A percentile compares a stretch with the other conserved stretches of the same genome.
phyloP scores from a whole-genome alignment of 2,113 vertebrate species.

The Stictonetta naevosa region DNA sequence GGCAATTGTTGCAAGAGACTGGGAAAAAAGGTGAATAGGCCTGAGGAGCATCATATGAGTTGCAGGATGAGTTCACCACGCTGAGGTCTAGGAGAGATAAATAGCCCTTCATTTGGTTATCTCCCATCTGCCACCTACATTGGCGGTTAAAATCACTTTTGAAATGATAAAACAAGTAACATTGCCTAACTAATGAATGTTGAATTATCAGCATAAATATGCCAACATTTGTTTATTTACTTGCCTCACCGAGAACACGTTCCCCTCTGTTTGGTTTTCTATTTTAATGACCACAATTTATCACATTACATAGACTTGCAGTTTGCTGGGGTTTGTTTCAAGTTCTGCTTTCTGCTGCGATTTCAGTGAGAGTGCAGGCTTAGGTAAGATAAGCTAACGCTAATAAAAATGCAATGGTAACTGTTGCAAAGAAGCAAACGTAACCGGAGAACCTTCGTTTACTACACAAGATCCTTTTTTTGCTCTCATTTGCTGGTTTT shows the following conservation, averaged over 20 bases:
- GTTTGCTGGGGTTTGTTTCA: constrained; percentile 18
- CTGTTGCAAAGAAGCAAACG: neutral
- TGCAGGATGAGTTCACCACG: accelerated
- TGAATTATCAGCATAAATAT: constrained; percentile 26
- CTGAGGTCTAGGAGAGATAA: constrained; percentile 12
- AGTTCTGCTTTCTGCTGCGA: neutral
- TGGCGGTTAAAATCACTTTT: constrained; percentile 15
- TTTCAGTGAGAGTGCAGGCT: neutral
- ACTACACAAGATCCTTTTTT: neutral
- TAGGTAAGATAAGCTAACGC: neutral
- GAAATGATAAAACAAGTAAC: constrained; percentile 28
- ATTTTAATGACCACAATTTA: constrained; percentile 52
- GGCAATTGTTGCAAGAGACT: neutral
- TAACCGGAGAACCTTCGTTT: neutral
- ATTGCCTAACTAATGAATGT: constrained; percentile 39
- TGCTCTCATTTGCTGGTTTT: neutral
- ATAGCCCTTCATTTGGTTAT: neutral
- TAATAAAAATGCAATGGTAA: neutral
- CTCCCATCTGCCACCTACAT: constrained; percentile 42
- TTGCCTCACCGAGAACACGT: constrained; percentile 7
- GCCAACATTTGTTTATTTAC: constrained; percentile 58
- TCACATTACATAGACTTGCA: constrained; percentile 53
- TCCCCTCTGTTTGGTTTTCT: constrained; percentile 48
- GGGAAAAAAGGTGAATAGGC: neutral
- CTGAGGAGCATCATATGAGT: neutral